Evolutionary conservation across 2,888 invertebrate species (phyloP).

Genomic region (Icerya purchasi): DNA sequence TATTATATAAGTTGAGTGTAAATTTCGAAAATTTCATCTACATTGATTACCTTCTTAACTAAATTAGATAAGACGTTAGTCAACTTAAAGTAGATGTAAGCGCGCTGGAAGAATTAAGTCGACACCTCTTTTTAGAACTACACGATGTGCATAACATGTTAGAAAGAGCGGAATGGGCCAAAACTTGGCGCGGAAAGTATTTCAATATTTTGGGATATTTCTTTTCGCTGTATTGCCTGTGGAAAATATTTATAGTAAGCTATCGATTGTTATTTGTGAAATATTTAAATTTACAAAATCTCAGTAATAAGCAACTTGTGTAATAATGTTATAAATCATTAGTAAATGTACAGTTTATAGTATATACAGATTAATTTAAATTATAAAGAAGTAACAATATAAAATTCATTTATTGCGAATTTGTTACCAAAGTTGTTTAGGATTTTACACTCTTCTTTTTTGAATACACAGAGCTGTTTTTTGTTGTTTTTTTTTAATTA

Average conservation of each 20-base stretch:
- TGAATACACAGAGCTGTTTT: too few species aligned
- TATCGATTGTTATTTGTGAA: too few species aligned
- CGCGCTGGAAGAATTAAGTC: conserved; percentile 72
- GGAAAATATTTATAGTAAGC: conserved; percentile 98
- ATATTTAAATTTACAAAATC: too few species aligned
- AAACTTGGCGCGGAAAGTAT: conserved; percentile 90
- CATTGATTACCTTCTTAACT: background rate
- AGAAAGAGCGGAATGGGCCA: conserved; percentile 82
- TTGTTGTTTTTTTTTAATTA: too few species aligned
- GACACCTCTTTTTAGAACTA: conserved; percentile 89
- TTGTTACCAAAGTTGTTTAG: too few species aligned
- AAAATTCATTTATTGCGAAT: too few species aligned
- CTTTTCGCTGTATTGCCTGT: conserved; percentile 91
- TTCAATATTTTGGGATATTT: conserved; percentile 96
- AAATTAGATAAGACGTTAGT: conserved; percentile 41
- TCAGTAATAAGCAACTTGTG: too few species aligned
- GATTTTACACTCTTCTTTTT: too few species aligned
- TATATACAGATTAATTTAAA: too few species aligned
- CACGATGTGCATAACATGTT: conserved; percentile 80
- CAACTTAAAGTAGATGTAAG: conserved; percentile 66
- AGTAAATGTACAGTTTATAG: too few species aligned
- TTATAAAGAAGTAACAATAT: too few species aligned
- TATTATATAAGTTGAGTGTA: conserved; percentile 1
- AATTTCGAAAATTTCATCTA: background rate
- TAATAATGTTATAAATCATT: too few species aligned